Evolutionary conservation across 92 coral and sea anemone species (phyloP).

Genomic region (Phenganax marumi): DNA sequence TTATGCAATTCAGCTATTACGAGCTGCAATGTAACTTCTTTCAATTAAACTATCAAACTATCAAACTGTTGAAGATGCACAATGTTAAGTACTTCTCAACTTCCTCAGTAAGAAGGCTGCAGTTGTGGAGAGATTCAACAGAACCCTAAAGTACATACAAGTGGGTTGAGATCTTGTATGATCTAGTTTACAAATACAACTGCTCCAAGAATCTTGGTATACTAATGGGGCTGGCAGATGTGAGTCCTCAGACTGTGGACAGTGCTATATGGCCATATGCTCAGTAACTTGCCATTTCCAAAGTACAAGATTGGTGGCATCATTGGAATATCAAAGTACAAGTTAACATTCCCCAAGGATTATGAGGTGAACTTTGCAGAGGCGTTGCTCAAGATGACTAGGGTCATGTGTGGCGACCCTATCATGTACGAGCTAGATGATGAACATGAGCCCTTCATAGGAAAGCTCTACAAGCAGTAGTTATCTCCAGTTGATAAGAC

Average conservation of each 20-base stretch:
- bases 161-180: slow-evolving; percentile 39
- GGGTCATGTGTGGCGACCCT: slow-evolving; percentile 13
- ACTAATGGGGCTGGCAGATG: slow-evolving; percentile 38
- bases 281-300: slow-evolving; percentile 41
- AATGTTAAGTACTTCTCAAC: slow-evolving; percentile 39
- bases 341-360: slow-evolving; percentile 40
- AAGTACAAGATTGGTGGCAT: slow-evolving; percentile 41
- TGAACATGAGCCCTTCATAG: slow-evolving; percentile 39
- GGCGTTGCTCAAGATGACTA: slow-evolving; percentile 36
- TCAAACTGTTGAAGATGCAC: slow-evolving; percentile 27
- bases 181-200: slow-evolving; percentile 39
- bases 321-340: slow-evolving; percentile 38
- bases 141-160: slow-evolving; percentile 44
- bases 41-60: no score
- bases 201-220: slow-evolving; percentile 32
- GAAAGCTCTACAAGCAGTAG: slow-evolving; percentile 43
- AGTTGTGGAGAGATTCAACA: slow-evolving; percentile 27
- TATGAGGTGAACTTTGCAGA: slow-evolving; percentile 41
- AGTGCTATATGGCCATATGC: slow-evolving; percentile 38
- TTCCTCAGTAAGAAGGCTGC: slow-evolving; percentile 25
- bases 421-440: background rate
- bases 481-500: slow-evolving; percentile 36
- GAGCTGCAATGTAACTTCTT: no score
- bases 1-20: no score
- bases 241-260: slow-evolving; percentile 37